Conservation (phyloP, 2,113 vertebrate genomes). For the Conger conger region DNA sequence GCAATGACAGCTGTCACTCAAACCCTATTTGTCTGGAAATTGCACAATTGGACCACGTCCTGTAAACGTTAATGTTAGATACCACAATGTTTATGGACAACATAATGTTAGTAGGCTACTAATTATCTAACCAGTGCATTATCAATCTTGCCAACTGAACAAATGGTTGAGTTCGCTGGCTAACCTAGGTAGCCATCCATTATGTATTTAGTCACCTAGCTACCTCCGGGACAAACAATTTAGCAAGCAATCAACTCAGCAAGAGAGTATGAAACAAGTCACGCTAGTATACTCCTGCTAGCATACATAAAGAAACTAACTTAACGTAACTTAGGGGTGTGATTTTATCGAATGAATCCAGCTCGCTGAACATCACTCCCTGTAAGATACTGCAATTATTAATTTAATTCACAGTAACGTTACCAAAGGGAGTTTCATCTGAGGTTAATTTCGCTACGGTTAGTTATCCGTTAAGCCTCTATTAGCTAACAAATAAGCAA, state of each 20-base stretch:
- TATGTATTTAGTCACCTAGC: background rate
- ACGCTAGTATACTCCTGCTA: too few species aligned
- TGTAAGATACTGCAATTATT: background rate
- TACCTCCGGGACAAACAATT: background rate
- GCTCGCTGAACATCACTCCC: too few species aligned
- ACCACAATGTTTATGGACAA: background rate
- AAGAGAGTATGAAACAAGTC: too few species aligned
- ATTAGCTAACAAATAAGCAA: background rate
- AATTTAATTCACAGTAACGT: too few species aligned
- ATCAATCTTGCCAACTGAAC: background rate
- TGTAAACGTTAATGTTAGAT: background rate
- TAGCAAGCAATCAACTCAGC: too few species aligned
- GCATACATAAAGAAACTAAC: too few species aligned
- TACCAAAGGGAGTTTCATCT: too few species aligned
- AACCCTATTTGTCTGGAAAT: background rate
- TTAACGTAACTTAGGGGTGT: too few species aligned
- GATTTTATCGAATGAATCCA: background rate
- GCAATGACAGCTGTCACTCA: slow-evolving; percentile 16
- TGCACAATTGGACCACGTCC: background rate
- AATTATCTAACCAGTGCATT: background rate
- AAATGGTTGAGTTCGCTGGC: background rate
- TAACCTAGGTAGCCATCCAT: background rate
- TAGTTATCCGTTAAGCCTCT: background rate
- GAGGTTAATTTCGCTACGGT: too few species aligned
- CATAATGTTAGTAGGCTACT: too few species aligned